Base-by-base conservation (phyloP, 2,888 invertebrate species). In the Hirtodrosophila confusa region DNA sequence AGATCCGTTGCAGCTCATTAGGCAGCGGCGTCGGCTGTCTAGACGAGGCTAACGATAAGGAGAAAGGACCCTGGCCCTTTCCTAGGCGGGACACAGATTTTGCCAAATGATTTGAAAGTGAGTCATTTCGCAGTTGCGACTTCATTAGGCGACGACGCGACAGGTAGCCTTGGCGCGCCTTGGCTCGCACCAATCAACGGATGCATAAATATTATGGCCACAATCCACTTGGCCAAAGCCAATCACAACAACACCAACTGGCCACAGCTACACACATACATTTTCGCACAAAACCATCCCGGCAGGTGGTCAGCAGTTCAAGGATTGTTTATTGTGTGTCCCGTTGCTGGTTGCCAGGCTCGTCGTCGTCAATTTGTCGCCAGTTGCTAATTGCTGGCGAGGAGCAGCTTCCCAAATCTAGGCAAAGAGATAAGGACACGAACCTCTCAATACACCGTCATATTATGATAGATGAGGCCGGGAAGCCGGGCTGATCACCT, bases 181-280 rank as follows among this genome's bases (percentile, higher is more conserved):
- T 10, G 35, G 35, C 11, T 12, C 31, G n/a, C 9, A n/a, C n/a
- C 12, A 29, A 36, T 17, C 8, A 49, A 23, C 51, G 56, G 56
- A 50, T 45, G 76, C 83, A 67, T 73, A 88, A 84, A 84, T 84
- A 88, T 84, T 84, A 82, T 84, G 68, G 86, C 88, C 83, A 79
- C 88, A 84, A 83, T 54, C 56, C 61, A 39, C 69, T 77, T 62
- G 55, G 63, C 53, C 63, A 51, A 44, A 48, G 37, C 37, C 63
- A 71, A 68, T 58, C 54, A 54, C 62, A 76, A 36, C 57, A 61
- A 62, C 58, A 62, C 53, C 68, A 63, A 50, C 45, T 40, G 35
- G 7, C 11, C 54, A 61, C 40, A 8, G 4, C 3, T 31, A 7
- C 31, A 17, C 17, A 2, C 1, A 8, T 31, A 6, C 55, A 48